Percentiles rank a stretch among this genome's conserved stretches.
These are phyloP conservation scores for Apis laboriosa DNA, from an alignment of 1,140 invertebrate species.

Conservation along the genomic window DNA sequence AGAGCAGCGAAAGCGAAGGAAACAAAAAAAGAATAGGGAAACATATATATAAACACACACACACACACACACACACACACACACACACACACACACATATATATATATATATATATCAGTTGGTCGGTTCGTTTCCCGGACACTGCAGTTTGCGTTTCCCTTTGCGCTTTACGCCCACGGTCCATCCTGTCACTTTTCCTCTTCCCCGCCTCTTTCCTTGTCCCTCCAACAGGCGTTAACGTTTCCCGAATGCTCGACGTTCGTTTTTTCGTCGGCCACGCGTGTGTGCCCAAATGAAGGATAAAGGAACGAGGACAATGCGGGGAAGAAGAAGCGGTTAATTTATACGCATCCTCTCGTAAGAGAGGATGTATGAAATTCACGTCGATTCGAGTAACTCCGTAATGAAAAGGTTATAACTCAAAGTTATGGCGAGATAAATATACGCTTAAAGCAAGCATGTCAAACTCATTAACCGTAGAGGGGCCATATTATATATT, in stretches of 20 bases:
- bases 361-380: too few species aligned
- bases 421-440: too few species aligned
- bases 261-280: slow-evolving; percentile 39
- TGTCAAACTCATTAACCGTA: too few species aligned
- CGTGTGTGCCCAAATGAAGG: not conserved
- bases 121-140: slow-evolving; percentile 65
- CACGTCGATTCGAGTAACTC: too few species aligned
- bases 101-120: not conserved
- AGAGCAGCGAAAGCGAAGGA: slow-evolving; percentile 22
- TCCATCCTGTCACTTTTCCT: slow-evolving; percentile 64
- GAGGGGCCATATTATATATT: too few species aligned
- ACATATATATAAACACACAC: not conserved
- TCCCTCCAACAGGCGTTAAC: not conserved
- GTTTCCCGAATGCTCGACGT: slow-evolving; percentile 41
- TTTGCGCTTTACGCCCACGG: slow-evolving; percentile 63
- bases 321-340: not conserved
- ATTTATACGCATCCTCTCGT: not conserved
- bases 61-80: too few species aligned
- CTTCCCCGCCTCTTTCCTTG: slow-evolving; percentile 18
- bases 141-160: slow-evolving; percentile 32
- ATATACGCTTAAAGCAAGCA: too few species aligned
- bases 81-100: too few species aligned
- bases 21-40: slow-evolving; percentile 1
- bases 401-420: too few species aligned
- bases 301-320: slow-evolving; percentile 10